phyloP scores from a whole-genome alignment of 2,888 invertebrate genomes.

The Eudasyphora cyanicolor region DNA sequence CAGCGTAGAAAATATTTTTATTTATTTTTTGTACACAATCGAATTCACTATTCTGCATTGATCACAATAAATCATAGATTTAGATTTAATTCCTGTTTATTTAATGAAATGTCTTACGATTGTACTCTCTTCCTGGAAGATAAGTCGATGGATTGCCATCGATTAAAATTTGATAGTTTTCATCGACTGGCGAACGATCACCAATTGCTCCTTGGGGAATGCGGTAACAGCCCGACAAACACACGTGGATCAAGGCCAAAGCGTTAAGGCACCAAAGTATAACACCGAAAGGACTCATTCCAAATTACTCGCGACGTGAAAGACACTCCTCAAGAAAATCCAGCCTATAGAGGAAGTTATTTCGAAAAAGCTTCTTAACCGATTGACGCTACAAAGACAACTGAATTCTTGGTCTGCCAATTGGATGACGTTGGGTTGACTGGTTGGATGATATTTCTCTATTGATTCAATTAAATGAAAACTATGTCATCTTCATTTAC shows the following conservation, averaged over 20 bases:
- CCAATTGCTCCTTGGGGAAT: conserved; percentile 80
- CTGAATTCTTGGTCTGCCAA: conserved; percentile 16
- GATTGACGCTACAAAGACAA: conserved; percentile 29
- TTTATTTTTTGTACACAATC: too few relatives aligned
- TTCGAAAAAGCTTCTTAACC: conserved; percentile 23
- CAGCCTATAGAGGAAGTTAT: conserved; percentile 32
- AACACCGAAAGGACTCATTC: not conserved
- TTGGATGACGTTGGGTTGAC: not conserved
- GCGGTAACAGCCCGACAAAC: conserved; percentile 78
- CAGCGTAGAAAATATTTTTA: too few relatives aligned
- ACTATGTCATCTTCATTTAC: conserved; percentile 39
- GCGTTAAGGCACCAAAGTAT: not conserved
- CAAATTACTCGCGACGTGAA: not conserved
- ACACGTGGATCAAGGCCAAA: not conserved
- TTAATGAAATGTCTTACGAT: conserved; percentile 85
- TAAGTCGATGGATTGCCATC: conserved; percentile 86
- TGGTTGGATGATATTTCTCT: not conserved
- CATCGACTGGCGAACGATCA: conserved; percentile 82
- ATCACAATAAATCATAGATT: too few relatives aligned
- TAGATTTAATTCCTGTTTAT: too few relatives aligned
- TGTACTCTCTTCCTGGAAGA: conserved; percentile 86
- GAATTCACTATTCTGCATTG: too few relatives aligned
- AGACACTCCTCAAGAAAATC: not conserved
- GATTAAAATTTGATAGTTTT: conserved; percentile 86
- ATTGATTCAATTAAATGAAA: conserved; percentile 36